phyloP scores from a whole-genome alignment of 2,888 invertebrate genomes.

The Fissipunctia ypsillon region DNA sequence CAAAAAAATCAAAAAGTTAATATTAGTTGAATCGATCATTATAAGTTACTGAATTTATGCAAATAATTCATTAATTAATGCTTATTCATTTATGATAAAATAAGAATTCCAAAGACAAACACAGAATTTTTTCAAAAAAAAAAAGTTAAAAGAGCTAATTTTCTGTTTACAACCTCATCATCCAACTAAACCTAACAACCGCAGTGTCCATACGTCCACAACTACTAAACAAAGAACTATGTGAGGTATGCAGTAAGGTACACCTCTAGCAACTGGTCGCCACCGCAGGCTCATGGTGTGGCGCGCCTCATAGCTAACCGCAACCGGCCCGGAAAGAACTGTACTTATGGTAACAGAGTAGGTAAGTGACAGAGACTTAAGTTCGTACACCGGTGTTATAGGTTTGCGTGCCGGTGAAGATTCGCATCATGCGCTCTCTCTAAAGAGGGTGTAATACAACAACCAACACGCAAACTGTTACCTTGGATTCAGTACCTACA shows the following conservation, averaged over 20 bases:
- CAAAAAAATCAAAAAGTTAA: background rate
- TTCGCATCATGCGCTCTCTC: background rate
- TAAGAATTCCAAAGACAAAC: background rate
- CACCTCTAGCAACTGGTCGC: conserved; percentile 63
- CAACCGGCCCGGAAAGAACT: conserved; percentile 52
- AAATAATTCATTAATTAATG: background rate
- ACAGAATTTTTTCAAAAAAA: background rate
- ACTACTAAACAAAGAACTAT: conserved; percentile 54
- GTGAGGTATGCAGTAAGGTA: conserved; percentile 62
- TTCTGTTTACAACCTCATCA: conserved; percentile 7
- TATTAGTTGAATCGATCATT: too few relatives aligned
- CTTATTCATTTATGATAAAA: background rate
- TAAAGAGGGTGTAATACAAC: too few relatives aligned
- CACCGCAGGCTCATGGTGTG: conserved; percentile 61
- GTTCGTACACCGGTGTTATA: background rate
- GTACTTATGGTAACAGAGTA: conserved; percentile 20
- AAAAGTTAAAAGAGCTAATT: background rate
- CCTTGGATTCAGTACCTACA: too few relatives aligned
- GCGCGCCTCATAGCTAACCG: conserved; percentile 47
- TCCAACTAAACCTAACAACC: conserved; percentile 36
- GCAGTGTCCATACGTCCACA: conserved; percentile 26
- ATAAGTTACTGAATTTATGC: background rate
- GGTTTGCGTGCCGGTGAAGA: background rate
- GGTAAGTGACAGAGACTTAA: conserved; percentile 22
- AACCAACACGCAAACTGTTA: too few relatives aligned